These are phyloP conservation scores for Phalanger gymnotis DNA, from an alignment of 2,797 vertebrate genomes.

Conservation along the genomic window DNA sequence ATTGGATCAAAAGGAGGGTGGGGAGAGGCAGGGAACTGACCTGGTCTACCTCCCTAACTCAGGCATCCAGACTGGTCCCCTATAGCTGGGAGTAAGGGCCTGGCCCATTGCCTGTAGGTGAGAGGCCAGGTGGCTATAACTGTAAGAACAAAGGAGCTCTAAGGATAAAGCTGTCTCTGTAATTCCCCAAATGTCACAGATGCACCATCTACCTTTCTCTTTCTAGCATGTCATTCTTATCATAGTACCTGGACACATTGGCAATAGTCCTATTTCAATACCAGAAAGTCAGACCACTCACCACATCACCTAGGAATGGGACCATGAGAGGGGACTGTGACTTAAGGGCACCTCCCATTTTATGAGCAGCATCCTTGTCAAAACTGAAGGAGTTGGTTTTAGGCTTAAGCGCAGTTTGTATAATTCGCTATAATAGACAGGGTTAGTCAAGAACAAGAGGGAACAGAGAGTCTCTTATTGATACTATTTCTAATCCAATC, in stretches of 20 bases:
- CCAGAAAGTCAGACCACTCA: background rate
- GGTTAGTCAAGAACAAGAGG: background rate
- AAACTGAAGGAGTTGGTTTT: background rate
- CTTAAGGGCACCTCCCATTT: background rate
- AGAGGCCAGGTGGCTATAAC: background rate
- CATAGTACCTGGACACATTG: background rate
- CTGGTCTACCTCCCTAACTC: background rate
- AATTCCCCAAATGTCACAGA: constrained; percentile 42
- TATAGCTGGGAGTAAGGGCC: background rate
- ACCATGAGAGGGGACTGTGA: background rate
- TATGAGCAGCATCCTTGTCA: background rate
- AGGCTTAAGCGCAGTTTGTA: background rate
- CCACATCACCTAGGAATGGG: background rate
- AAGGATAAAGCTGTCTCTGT: constrained; percentile 12
- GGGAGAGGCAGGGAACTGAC: no score
- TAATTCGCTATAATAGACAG: background rate
- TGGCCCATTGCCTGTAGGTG: background rate
- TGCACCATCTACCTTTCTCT: background rate
- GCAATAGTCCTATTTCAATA: constrained; percentile 32
- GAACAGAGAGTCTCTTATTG: background rate
- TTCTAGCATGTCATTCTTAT: background rate
- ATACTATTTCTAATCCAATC: background rate
- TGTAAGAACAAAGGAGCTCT: background rate
- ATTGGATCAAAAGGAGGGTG: background rate
- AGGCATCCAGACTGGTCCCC: background rate